Percentiles rank a stretch among this genome's conserved stretches.
phyloP scores from a whole-genome alignment of 2,888 invertebrate species.

The Epinotia demarniana region DNA sequence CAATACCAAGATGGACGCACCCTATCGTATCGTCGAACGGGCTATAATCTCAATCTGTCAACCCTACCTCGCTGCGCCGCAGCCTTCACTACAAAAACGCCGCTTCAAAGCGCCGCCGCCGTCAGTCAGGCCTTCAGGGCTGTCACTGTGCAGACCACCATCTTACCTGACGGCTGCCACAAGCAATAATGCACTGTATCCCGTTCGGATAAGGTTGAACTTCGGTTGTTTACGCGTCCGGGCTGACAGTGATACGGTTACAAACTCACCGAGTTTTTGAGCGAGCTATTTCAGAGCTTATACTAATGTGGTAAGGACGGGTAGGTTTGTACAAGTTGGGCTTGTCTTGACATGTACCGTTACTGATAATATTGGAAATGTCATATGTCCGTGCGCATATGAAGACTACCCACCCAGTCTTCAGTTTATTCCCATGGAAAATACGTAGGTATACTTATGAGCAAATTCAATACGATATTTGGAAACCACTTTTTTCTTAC shows the following conservation, averaged over 20 bases:
- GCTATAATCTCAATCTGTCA: constrained; percentile 55
- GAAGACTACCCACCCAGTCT: no score
- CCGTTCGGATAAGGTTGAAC: neutral
- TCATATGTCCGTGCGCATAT: neutral
- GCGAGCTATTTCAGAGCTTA: neutral
- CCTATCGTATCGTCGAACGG: neutral
- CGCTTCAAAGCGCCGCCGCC: constrained; percentile 48
- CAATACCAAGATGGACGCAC: neutral
- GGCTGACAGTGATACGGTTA: neutral
- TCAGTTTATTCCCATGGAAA: no score
- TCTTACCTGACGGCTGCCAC: neutral
- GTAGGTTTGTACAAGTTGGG: neutral
- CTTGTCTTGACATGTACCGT: neutral
- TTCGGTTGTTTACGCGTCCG: neutral
- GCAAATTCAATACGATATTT: no score
- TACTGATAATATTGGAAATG: constrained; percentile 12
- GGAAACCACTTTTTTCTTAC: no score
- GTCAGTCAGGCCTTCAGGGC: constrained; percentile 53
- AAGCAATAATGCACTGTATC: neutral
- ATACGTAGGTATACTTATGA: no score
- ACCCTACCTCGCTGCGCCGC: constrained; percentile 47
- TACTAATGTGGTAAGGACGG: neutral
- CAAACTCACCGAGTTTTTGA: neutral
- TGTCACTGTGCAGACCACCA: constrained; percentile 47
- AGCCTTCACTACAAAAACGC: constrained; percentile 55